Conservation (phyloP, 2,888 invertebrate species). For the Tipula lateralis region DNA sequence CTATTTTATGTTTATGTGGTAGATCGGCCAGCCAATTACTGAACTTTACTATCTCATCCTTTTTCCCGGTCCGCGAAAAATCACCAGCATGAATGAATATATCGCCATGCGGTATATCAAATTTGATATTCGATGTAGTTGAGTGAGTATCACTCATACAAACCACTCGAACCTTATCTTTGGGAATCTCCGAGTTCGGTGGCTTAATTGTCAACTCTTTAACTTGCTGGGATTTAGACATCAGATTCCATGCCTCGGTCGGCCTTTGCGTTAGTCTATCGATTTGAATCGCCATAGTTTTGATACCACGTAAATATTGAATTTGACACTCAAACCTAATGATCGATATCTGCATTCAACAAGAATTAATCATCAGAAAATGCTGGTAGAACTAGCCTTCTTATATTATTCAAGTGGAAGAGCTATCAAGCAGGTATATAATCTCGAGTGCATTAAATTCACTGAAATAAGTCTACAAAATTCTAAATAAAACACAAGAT, state of each 20-base stretch:
- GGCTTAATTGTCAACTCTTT: constrained; percentile 60
- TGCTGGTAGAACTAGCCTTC: no score
- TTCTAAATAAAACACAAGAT: no score
- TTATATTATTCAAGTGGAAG: no score
- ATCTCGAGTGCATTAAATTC: no score
- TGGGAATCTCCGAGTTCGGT: constrained; percentile 54
- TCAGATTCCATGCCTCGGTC: constrained; percentile 66
- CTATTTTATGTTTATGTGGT: constrained; percentile 73
- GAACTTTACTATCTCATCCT: constrained; percentile 69
- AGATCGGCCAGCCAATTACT: constrained; percentile 70
- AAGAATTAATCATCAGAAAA: no score
- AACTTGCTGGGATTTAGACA: constrained; percentile 61
- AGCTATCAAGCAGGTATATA: no score
- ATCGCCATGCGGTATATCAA: constrained; percentile 73
- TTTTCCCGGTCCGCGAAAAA: constrained; percentile 70
- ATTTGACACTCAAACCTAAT: no score
- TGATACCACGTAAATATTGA: no score
- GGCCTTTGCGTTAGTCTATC: constrained; percentile 64
- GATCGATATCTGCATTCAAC: no score
- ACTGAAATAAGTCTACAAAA: no score
- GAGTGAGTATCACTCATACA: constrained; percentile 85
- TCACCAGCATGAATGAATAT: constrained; percentile 81
- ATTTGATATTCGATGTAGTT: constrained; percentile 60
- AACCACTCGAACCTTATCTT: constrained; percentile 66
- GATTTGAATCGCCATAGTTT: constrained; percentile 45